Evolutionary conservation across 1,140 invertebrate genomes (phyloP), one percentile per base, ranked within the genome.

Genomic region (Hylaeus volcanicus): DNA sequence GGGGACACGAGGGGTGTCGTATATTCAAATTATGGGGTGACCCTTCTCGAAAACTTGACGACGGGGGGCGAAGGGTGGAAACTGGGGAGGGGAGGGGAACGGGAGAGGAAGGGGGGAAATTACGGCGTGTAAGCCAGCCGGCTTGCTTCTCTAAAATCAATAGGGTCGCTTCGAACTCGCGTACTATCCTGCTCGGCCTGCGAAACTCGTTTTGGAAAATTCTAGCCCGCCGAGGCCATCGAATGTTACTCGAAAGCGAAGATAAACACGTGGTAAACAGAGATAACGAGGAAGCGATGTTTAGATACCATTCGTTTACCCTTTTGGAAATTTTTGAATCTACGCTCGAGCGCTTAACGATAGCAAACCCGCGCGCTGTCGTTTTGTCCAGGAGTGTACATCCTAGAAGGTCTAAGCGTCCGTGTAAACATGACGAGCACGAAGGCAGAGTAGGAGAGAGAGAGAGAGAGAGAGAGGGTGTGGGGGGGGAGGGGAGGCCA

Each of bases 21-120:
- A 83, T 80, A 86, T 87, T 87, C 78, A 86, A 87, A 87, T 86
- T 86, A 84, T 64, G 71, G 70, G 65, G 63, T 53, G 82, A 86
- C 85, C 86, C 85, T 81, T 77, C 77, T 81, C 86, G 82, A 86
- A 86, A 87, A 87, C 71, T 87, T 79, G 78, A 81, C 76, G 74
- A 86, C 53, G 45, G 45, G 45, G 45, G 26, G 26, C 0, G 26
- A 26, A 26, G 26, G 26, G 26, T 26, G 26, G 26, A 26, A 26
- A 26, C 26, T 26, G 0, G 26, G 26, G 0, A 0, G 26, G 26
- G 26, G 26, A 26, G 26, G 26, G 26, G 26, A 26, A 48, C 5
- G 45, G 45, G 45, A 8, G 45, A 48, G 74, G 84, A 41, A 81
- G 73, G 73, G 71, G 81, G 70, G 81, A 63, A 86, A 80, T 86